These are phyloP conservation scores for Procavia capensis DNA, from an alignment of 2,113 vertebrate genomes.

Conservation along the genomic window DNA sequence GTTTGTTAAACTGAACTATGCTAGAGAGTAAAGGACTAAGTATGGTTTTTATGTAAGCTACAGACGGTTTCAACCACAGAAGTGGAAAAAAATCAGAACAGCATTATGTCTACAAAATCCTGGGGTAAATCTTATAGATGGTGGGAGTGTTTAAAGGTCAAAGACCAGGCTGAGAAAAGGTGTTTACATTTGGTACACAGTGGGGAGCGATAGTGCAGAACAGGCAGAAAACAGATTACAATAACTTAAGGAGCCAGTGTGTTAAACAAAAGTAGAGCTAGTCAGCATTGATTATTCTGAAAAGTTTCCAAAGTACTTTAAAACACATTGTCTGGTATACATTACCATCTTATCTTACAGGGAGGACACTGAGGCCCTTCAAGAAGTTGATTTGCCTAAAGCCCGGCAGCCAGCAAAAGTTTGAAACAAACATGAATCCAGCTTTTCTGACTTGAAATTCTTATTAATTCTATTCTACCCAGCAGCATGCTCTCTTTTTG, in stretches of 20 bases:
- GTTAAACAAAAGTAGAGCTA: constrained; percentile 32
- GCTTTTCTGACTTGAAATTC: constrained; percentile 44
- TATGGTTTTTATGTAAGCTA: background rate
- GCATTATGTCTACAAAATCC: background rate
- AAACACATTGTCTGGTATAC: background rate
- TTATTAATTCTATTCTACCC: constrained; percentile 10
- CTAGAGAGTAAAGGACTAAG: background rate
- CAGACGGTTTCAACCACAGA: constrained; percentile 21
- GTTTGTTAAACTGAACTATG: constrained; percentile 2
- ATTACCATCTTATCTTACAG: background rate
- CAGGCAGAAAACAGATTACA: background rate
- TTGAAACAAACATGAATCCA: constrained; percentile 6
- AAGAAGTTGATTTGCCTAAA: constrained; percentile 25
- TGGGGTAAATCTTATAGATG: background rate
- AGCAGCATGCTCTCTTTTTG: background rate
- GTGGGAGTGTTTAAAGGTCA: constrained; percentile 24
- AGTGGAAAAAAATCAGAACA: background rate
- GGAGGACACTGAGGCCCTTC: constrained; percentile 1
- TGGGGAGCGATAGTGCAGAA: background rate
- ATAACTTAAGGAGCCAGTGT: background rate
- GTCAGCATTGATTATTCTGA: background rate
- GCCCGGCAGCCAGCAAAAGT: background rate
- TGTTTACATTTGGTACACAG: background rate
- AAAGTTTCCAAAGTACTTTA: background rate
- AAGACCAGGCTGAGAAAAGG: background rate